Evolutionary conservation across 2,888 invertebrate genomes (phyloP), one percentile per base, ranked within the genome.

Genomic region (Itoplectis maculator): DNA sequence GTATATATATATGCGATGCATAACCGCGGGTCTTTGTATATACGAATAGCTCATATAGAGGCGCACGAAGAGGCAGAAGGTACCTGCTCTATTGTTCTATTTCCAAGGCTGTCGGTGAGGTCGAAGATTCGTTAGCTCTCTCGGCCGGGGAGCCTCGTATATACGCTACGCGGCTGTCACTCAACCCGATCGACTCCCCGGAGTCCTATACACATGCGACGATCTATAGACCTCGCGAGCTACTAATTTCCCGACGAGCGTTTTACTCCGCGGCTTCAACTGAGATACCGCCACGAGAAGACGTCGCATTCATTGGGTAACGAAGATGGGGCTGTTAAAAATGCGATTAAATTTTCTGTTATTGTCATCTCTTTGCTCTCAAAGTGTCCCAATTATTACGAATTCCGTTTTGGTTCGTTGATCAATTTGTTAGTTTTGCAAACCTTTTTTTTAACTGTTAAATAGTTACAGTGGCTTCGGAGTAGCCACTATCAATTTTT

Each of bases 51-150:
- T 78, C 61, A n/a, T n/a, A n/a, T n/a, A n/a, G 45, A 49, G 72
- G 63, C 45, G 40, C 54, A 42, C 54, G 54, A 23, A 68, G 47
- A 51, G 47, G 68, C 42, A 45, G 29, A 6, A 35, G 47, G 49
- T 51, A 51, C 61, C 59, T 68, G 40, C 45, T 49, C 81, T 45
- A 81, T 81, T 83, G 84, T 85, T 85, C 82, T 83, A 87, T 84
- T 85, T 86, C 83, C 81, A 84, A 82, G 77, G 82, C 84, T 86
- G 85, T 84, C 84, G 84, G 84, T 70, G 79, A 86, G 80, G 69
- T 70, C 81, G 77, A 80, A 82, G 82, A 86, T 84, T 81, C 81
- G 83, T 83, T 83, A 77, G 65, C 78, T 77, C 78, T 77, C 68
- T 70, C 61, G 18, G 37, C 37, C 18, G 15, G 40, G 49, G 11